Conservation (phyloP, 1,140 invertebrate genomes). For the Lepidotrigona ventralis region DNA sequence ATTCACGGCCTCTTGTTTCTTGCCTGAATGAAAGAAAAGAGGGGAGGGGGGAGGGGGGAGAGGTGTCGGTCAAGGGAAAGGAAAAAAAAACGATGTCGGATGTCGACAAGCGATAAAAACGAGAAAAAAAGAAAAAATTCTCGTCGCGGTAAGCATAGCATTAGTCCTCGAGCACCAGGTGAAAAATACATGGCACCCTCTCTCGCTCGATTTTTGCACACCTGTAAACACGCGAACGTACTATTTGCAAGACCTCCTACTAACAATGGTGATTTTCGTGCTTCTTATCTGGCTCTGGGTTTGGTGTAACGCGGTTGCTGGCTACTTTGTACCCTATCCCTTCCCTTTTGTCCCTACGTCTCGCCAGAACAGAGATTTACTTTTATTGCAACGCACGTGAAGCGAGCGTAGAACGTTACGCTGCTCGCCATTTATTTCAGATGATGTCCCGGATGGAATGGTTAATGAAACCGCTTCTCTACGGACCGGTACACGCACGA, state of each 20-base stretch:
- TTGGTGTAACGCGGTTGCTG: slow-evolving; percentile 80
- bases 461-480: slow-evolving; percentile 55
- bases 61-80: too few species aligned
- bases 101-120: background rate
- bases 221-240: slow-evolving; percentile 61
- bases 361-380: slow-evolving; percentile 15
- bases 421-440: slow-evolving; percentile 72
- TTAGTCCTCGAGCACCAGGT: background rate
- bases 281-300: slow-evolving; percentile 76
- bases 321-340: slow-evolving; percentile 75
- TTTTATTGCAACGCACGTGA: slow-evolving; percentile 18
- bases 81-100: background rate
- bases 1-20: background rate
- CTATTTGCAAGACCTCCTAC: slow-evolving; percentile 68
- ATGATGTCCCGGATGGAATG: slow-evolving; percentile 62
- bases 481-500: slow-evolving; percentile 53
- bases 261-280: slow-evolving; percentile 75
- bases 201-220: slow-evolving; percentile 58
- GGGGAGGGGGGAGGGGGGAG: too few species aligned
- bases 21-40: background rate
- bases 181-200: slow-evolving; percentile 38
- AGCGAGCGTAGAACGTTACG: slow-evolving; percentile 33
- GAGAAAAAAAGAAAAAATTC: slow-evolving; percentile 1
- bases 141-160: slow-evolving; percentile 16
- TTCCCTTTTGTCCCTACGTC: slow-evolving; percentile 26